Conservation (phyloP, 64 coral and sea anemone species). For the Orbicella faveolata region DNA sequence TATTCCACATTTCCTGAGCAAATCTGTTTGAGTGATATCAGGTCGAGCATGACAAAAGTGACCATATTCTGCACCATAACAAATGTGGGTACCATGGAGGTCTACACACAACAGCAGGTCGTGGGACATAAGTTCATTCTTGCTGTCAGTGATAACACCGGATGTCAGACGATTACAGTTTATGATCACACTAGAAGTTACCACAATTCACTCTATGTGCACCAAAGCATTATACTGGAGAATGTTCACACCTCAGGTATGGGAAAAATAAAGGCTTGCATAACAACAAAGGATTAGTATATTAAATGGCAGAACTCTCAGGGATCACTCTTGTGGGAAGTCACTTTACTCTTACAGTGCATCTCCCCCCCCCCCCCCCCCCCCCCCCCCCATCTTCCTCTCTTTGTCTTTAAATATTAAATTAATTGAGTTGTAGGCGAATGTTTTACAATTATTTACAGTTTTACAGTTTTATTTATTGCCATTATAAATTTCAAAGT, state of each 20-base stretch:
- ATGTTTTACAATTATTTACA: too few species aligned
- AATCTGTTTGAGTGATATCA: slow-evolving; percentile 83
- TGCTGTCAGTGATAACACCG: slow-evolving; percentile 61
- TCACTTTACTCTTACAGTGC: too few species aligned
- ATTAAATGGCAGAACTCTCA: too few species aligned
- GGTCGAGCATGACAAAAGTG: slow-evolving; percentile 71
- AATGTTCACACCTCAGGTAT: slow-evolving; percentile 56
- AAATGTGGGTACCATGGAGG: slow-evolving; percentile 37
- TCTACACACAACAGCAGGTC: slow-evolving; percentile 31
- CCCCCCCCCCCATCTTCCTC: too few species aligned
- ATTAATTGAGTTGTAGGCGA: too few species aligned
- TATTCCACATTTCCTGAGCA: slow-evolving; percentile 90
- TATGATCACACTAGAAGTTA: slow-evolving; percentile 57
- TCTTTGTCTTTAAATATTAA: too few species aligned
- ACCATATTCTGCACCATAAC: slow-evolving; percentile 72
- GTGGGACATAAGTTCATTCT: slow-evolving; percentile 60
- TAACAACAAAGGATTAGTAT: not conserved
- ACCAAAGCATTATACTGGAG: slow-evolving; percentile 85
- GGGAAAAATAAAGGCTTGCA: not conserved
- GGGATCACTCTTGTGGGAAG: too few species aligned
- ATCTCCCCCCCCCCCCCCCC: too few species aligned
- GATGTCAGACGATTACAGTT: slow-evolving; percentile 43
- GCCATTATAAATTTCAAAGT: too few species aligned
- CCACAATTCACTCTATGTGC: slow-evolving; percentile 50
- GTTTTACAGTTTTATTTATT: too few species aligned